Evolutionary conservation across 1,140 invertebrate species (phyloP), one percentile per base, ranked within the genome.

Genomic region (Asbolus verrucosus): DNA sequence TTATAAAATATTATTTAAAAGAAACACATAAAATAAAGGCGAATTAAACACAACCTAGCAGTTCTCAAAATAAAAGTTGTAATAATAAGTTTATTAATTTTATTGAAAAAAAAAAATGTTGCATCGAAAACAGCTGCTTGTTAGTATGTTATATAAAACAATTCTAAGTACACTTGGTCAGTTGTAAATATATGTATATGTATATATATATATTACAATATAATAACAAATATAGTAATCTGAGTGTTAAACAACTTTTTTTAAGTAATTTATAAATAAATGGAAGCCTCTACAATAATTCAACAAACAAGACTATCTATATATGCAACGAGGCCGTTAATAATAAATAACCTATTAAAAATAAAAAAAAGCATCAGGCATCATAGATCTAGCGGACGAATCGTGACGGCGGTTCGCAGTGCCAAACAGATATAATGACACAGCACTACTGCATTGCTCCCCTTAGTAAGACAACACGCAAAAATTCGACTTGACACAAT

Each of bases 211-310:
- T 69, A 63, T 68, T 30, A 66, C 27, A 71, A 73, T 73, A 69
- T 72, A 72, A 73, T 76, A 75, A 68, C 63, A 71, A 75, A 16
- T 68, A 67, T 67, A 33, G 46, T 30, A 41, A 76, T 72, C 67
- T 73, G 43, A 63, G 65, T 73, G 67, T 27, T n/a, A 72, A 76
- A 72, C 63, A 73, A 75, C 73, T 73, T 70, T 19, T 63, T 41
- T 60, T n/a, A 14, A 39, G 31, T 46, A 21, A 41, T 65, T 65
- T 73, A 71, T 71, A 75, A 71, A 75, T 66, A 69, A 70, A 72
- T 75, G 72, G 67, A 80, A 80, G 79, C 77, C 79, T 77, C 79
- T 80, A 80, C 78, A 75, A 62, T 77, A 72, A 76, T 77, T 77
- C 74, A 77, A 80, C 77, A 76, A 78, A 80, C 75, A 78, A 75